Evolutionary conservation across 2,888 invertebrate species (phyloP).

Genomic region (Sarcophaga rosellei): DNA sequence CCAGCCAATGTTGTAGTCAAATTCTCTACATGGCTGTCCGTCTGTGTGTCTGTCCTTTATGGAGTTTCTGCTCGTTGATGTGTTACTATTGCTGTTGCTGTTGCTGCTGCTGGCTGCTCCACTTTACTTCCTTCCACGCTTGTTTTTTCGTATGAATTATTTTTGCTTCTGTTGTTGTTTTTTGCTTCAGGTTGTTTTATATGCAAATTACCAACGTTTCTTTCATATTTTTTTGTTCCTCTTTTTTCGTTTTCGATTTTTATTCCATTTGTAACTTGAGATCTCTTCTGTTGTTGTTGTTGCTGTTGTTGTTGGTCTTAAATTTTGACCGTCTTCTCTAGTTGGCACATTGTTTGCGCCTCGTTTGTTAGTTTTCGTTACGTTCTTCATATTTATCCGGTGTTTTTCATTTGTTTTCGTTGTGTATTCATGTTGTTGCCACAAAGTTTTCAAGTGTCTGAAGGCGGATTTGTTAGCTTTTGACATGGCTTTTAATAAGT

Average conservation of each 20-base stretch:
- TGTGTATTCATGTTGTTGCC: constrained; percentile 40
- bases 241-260: too few relatives aligned
- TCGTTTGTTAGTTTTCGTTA: constrained; percentile 32
- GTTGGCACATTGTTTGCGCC: constrained; percentile 59
- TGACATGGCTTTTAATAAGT: constrained; percentile 69
- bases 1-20: constrained; percentile 5
- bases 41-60: neutral
- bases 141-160: constrained; percentile 21
- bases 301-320: too few relatives aligned
- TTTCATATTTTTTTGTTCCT: constrained; percentile 23
- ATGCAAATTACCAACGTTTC: constrained; percentile 70
- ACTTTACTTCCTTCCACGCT: constrained; percentile 60
- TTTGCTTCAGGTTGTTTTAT: constrained; percentile 67
- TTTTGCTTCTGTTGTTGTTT: constrained; percentile 25
- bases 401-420: constrained; percentile 4
- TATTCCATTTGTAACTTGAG: too few relatives aligned
- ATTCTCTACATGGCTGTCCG: constrained; percentile 22
- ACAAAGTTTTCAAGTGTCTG: constrained; percentile 58
- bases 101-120: constrained; percentile 57
- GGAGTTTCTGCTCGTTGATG: neutral
- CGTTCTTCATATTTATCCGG: constrained; percentile 18
- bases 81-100: constrained; percentile 48
- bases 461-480: constrained; percentile 68
- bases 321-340: constrained; percentile 52
- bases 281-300: too few relatives aligned